Percentiles rank a stretch among this genome's conserved stretches.
phyloP scores from a whole-genome alignment of 2,888 invertebrate species.

The Sphinx pinastri region DNA sequence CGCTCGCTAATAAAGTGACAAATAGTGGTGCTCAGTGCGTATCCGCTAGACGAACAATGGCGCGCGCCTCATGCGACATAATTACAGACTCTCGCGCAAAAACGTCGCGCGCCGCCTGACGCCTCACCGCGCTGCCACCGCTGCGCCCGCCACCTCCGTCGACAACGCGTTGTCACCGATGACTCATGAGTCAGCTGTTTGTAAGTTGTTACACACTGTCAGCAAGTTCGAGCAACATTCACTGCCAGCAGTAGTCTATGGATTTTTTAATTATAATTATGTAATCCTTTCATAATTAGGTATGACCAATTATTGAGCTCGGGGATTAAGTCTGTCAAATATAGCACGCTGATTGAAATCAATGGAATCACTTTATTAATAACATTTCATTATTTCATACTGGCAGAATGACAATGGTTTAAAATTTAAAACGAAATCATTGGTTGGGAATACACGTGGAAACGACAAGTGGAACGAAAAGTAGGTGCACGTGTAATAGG shows the following conservation, averaged over 20 bases:
- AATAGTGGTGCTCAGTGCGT: slow-evolving; percentile 31
- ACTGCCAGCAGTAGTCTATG: too few relatives aligned
- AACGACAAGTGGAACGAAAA: too few relatives aligned
- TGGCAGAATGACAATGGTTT: too few relatives aligned
- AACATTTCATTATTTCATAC: too few relatives aligned
- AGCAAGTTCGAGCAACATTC: neutral
- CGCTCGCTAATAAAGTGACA: slow-evolving; percentile 23
- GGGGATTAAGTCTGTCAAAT: too few relatives aligned
- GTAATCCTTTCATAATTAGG: neutral
- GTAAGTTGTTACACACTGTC: neutral
- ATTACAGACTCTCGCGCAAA: slow-evolving; percentile 42
- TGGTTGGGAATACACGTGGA: too few relatives aligned
- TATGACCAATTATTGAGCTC: neutral
- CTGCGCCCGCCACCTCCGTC: slow-evolving; percentile 4
- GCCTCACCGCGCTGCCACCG: slow-evolving; percentile 15
- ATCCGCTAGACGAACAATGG: slow-evolving; percentile 38
- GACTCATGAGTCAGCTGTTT: slow-evolving; percentile 47
- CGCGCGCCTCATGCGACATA: slow-evolving; percentile 42
- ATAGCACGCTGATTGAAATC: too few relatives aligned
- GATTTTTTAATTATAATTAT: neutral
- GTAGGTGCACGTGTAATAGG: too few relatives aligned
- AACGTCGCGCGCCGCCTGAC: slow-evolving; percentile 31
- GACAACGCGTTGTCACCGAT: slow-evolving; percentile 34
- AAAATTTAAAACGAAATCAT: too few relatives aligned
- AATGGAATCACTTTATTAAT: too few relatives aligned